Base-by-base conservation (phyloP, 2,888 invertebrate species). In the Epinotia demarniana region DNA sequence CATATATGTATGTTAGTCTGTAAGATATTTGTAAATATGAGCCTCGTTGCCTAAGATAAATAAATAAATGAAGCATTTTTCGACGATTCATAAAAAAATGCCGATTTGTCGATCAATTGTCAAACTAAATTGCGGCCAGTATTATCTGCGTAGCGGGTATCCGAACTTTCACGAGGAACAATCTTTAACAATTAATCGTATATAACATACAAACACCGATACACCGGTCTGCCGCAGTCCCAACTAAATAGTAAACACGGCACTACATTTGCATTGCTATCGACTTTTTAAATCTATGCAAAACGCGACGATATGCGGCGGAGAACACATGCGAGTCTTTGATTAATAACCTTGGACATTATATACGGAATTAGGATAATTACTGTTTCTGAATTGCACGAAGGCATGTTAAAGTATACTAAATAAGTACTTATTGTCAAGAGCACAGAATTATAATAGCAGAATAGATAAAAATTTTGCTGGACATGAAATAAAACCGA, bases 241-340 rank as follows among this genome's bases (percentile, higher is more conserved):
- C 9, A 39, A 9, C 39, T 39, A 39, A 39, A 39, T 9, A 90
- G 92, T 89, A 92, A 93, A 93, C 92, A 92, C 92, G 90, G 90
- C 90, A 89, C 85, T 83, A 84, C 87, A 93, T 94, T 94, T 89
- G 92, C 93, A 94, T 94, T 87, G 86, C 92, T 93, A 94, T 94
- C 93, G 90, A 91, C 84, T 94, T 94, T 93, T 93, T 93, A 91
- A 93, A 94, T 93, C 93, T 93, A 93, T 93, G 93, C 93, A 93
- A 93, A 94, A 93, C 90, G 89, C 89, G 90, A 90, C 93, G 92
- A 93, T 93, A 92, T 86, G 39, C 39, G 86, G 88, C 90, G 89
- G 90, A 87, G 89, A 89, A 89, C 89, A 89, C 91, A 91, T 91
- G 90, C 90, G 88, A 91, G 88, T 89, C 77, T 83, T 87, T 90